phyloP scores from a whole-genome alignment of 1,140 invertebrate genomes.

The Chironomus striatipennis region DNA sequence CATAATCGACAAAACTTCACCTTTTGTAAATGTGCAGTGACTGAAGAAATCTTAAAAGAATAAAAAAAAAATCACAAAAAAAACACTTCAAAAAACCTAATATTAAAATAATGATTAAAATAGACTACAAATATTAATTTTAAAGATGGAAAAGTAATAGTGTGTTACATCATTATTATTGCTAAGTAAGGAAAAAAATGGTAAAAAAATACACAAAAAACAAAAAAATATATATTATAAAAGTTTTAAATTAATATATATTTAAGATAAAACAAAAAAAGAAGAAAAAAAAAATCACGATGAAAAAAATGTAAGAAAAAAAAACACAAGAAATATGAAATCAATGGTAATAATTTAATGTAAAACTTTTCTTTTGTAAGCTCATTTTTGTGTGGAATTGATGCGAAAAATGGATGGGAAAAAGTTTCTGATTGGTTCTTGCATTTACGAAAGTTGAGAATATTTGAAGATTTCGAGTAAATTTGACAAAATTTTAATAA shows the following conservation, averaged over 20 bases:
- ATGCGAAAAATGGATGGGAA: no score
- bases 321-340: neutral
- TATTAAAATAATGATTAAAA: slow-evolving; percentile 14
- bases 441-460: no score
- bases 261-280: slow-evolving; percentile 14
- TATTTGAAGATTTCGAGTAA: no score
- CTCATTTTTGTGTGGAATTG: no score
- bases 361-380: neutral
- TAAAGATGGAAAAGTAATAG: slow-evolving; percentile 17
- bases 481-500: no score
- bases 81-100: slow-evolving; percentile 20
- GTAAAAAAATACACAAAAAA: slow-evolving; percentile 22
- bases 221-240: slow-evolving; percentile 22
- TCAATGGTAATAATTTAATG: slow-evolving; percentile 14
- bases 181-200: slow-evolving; percentile 18
- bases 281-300: slow-evolving; percentile 17
- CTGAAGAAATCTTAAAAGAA: slow-evolving; percentile 22
- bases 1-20: slow-evolving; percentile 16
- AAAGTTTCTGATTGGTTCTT: no score
- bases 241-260: slow-evolving; percentile 16
- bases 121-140: slow-evolving; percentile 24
- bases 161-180: slow-evolving; percentile 23
- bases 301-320: neutral
- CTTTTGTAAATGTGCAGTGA: slow-evolving; percentile 23
- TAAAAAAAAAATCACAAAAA: slow-evolving; percentile 5